Percentiles rank a stretch among this genome's conserved stretches.
Evolutionary conservation across 1,140 invertebrate genomes (phyloP).

Genomic region (Calephelis virginiensis): DNA sequence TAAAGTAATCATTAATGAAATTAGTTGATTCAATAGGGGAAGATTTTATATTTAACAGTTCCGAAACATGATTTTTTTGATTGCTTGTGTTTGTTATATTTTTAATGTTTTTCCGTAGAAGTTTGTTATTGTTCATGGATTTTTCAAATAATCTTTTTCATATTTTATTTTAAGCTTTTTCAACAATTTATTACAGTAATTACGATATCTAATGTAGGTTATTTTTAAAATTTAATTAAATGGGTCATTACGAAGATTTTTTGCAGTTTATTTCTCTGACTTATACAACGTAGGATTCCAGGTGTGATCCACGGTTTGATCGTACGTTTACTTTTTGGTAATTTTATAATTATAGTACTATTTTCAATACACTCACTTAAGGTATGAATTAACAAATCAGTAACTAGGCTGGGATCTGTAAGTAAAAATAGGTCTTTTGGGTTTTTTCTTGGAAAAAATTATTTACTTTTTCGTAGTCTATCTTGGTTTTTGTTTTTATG

Average conservation of each 20-base stretch:
- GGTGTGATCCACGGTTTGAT: constrained; percentile 3
- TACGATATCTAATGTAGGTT: constrained; percentile 1
- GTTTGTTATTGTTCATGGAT: neutral
- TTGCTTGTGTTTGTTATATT: constrained; percentile 1
- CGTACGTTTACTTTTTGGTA: constrained; percentile 1
- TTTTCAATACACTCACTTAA: neutral
- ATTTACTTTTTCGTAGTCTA: constrained; percentile 9
- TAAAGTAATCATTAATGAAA: neutral
- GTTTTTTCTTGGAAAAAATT: neutral
- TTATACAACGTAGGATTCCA: constrained; percentile 1
- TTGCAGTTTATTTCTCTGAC: constrained; percentile 2
- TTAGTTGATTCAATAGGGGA: neutral
- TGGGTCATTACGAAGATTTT: neutral
- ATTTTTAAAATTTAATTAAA: constrained; percentile 8
- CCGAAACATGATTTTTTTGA: neutral
- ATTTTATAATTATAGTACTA: neutral
- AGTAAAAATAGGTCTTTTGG: neutral
- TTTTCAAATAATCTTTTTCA: constrained; percentile 1
- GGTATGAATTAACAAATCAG: neutral
- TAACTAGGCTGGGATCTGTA: neutral
- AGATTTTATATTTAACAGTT: neutral
- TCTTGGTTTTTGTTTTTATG: constrained; percentile 4
- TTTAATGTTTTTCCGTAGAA: constrained; percentile 6
- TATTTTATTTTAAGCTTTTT: constrained; percentile 9
- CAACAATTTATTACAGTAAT: neutral